phyloP scores from a whole-genome alignment of 2,888 invertebrate genomes.

The Parochlus steinenii region DNA sequence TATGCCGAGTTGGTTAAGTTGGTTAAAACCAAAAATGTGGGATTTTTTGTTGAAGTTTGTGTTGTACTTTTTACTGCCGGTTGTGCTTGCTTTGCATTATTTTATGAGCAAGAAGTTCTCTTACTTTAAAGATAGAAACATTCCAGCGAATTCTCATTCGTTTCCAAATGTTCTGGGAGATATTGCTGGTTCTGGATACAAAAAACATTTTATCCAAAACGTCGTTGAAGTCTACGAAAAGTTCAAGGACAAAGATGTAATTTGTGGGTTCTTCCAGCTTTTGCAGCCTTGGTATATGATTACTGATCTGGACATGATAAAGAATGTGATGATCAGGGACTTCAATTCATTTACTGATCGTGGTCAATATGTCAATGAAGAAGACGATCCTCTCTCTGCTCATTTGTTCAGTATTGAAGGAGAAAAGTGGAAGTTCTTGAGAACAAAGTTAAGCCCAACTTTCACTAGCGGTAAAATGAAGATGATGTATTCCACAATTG shows the following conservation, averaged over 20 bases:
- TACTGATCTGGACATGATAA: constrained; percentile 8
- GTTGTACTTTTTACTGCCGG: no score
- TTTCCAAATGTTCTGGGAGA: constrained; percentile 4
- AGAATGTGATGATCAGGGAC: constrained; percentile 8
- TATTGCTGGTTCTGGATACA: neutral
- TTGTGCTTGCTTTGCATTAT: no score
- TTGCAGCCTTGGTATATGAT: constrained; percentile 4
- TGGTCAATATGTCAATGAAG: constrained; percentile 2
- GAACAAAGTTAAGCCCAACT: constrained; percentile 5
- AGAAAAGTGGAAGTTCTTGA: constrained; percentile 5
- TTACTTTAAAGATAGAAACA: constrained; percentile 1
- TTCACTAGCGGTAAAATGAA: constrained; percentile 9
- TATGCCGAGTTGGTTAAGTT: no score
- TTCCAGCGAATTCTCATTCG: neutral
- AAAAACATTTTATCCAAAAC: constrained; percentile 1
- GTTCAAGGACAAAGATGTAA: constrained; percentile 9
- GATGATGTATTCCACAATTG: constrained; percentile 3
- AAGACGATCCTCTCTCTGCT: constrained; percentile 1
- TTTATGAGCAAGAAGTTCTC: constrained; percentile 3
- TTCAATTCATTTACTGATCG: constrained; percentile 7
- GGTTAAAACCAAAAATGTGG: no score
- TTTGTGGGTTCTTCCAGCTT: constrained; percentile 7
- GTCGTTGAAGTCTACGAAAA: constrained; percentile 2
- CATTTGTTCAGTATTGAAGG: constrained; percentile 3
- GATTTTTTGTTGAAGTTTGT: no score